A percentile compares a stretch with the other conserved stretches of the same genome.
phyloP scores from a whole-genome alignment of 2,888 invertebrate species.

The Pegoplata infirma region DNA sequence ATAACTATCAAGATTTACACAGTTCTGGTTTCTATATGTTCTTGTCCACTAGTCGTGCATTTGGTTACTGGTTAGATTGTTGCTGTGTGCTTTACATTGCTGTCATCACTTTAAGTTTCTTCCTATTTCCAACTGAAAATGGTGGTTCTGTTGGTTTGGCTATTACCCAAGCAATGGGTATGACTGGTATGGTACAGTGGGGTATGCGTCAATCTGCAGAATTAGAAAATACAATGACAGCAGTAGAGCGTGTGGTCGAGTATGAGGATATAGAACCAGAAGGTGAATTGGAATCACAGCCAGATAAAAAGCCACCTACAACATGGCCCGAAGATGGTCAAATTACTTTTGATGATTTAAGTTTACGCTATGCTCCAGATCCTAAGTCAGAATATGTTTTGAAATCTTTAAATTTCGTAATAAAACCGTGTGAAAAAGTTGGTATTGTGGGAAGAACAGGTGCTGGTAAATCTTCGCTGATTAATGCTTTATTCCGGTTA shows the following conservation, averaged over 20 bases:
- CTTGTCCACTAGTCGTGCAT: conserved; percentile 93
- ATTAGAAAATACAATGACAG: conserved; percentile 91
- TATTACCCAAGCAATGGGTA: conserved; percentile 87
- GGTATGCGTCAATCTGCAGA: conserved; percentile 96
- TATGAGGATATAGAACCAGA: conserved; percentile 80
- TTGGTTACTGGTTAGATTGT: conserved; percentile 95
- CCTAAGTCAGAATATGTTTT: conserved; percentile 85
- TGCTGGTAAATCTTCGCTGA: conserved; percentile 85
- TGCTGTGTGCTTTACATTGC: conserved; percentile 92
- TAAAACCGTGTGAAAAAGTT: conserved; percentile 83
- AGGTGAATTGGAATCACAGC: conserved; percentile 83
- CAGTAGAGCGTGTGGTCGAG: conserved; percentile 89
- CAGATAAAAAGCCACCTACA: conserved; percentile 81
- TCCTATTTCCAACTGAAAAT: conserved; percentile 83
- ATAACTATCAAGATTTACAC: conserved; percentile 89
- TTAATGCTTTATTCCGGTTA: conserved; percentile 87
- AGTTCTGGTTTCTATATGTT: conserved; percentile 95
- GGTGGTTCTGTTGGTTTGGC: conserved; percentile 89
- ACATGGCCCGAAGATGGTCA: conserved; percentile 87
- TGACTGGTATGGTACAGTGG: conserved; percentile 86
- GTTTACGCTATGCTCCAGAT: conserved; percentile 84
- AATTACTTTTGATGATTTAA: conserved; percentile 84
- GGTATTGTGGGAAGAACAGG: conserved; percentile 86
- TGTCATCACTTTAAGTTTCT: conserved; percentile 90
- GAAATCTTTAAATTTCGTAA: conserved; percentile 83